Conservation (phyloP, 2,797 vertebrate genomes). For the Alosa sapidissima region DNA sequence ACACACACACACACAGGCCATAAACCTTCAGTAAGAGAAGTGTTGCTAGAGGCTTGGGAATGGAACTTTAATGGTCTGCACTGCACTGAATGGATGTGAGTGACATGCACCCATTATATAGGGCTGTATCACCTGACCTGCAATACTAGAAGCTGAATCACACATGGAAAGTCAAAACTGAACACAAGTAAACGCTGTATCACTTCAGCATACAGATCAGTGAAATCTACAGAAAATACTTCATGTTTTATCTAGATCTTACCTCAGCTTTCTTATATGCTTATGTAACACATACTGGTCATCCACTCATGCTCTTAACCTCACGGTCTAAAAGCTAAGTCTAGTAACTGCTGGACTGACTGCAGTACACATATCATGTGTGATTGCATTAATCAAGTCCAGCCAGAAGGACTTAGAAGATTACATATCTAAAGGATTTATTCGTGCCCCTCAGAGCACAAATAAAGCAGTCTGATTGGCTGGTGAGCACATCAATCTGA, state of each 20-base stretch:
- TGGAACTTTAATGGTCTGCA: not conserved
- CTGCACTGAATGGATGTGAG: not conserved
- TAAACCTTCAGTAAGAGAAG: not conserved
- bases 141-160: not conserved
- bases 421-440: constrained; percentile 16
- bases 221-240: not conserved
- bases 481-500: constrained; percentile 18
- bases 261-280: not conserved
- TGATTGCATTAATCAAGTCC: constrained; percentile 16
- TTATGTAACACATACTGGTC: not conserved
- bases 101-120: not conserved
- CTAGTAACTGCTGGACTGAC: not conserved
- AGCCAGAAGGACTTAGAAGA: constrained; percentile 15
- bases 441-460: not conserved
- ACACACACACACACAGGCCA: constrained; percentile 6
- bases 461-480: constrained; percentile 3
- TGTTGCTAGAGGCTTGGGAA: not conserved
- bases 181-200: not conserved
- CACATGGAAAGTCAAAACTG: not conserved
- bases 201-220: not conserved
- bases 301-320: not conserved
- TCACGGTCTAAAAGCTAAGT: not conserved
- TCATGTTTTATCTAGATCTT: not conserved
- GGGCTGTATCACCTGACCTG: not conserved
- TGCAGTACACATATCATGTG: constrained; percentile 3